Evolutionary conservation across 2,888 invertebrate genomes (phyloP), one percentile per base, ranked within the genome.

Genomic region (Pseudanteris insignis): DNA sequence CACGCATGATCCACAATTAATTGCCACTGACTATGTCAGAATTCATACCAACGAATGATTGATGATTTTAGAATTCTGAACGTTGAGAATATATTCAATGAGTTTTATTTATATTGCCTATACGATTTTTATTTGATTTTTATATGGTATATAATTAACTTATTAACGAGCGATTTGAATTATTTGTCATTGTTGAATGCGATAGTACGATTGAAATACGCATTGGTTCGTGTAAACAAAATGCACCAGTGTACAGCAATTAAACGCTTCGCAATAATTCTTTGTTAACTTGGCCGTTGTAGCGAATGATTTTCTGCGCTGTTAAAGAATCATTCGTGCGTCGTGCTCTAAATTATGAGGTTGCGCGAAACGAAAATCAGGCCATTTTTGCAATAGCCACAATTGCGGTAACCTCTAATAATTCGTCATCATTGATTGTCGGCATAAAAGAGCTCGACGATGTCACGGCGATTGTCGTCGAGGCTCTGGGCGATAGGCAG

Each of bases 371-470:
- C 25, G 21, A 46, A 34, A 34, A 14, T 26, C 25, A 18, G 9
- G 5, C 9, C 6, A 24, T 36, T 21, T 24, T 36, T 36, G 24
- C 25, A 24, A 25, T 10, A 11, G 18, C 10, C 32, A 21, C 21
- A 44, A 44, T 44, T 44, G 44, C 34, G 7, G n/a, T 10, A 44
- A 41, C 26, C 18, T 15, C 25, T 24, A 32, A 30, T 43, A 24
- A 43, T 43, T 43, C 41, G 18, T 40, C 26, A 33, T 50, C 33
- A 50, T 32, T 48, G 21, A 48, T 38, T 38, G 38, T 9, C 13
- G 38, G 29, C 29, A 18, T 30, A 30, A 30, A 47, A 36, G 32
- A 18, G 18, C 18, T 6, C 3, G 18, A 18, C 4, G 6, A 18
- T 30, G n/a, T 30, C 24, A 13, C 24, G 24, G 24, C 18, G 18